Evolutionary conservation across 1,140 invertebrate species (phyloP), one percentile per base, ranked within the genome.

Genomic region (Bombus soroeensis): DNA sequence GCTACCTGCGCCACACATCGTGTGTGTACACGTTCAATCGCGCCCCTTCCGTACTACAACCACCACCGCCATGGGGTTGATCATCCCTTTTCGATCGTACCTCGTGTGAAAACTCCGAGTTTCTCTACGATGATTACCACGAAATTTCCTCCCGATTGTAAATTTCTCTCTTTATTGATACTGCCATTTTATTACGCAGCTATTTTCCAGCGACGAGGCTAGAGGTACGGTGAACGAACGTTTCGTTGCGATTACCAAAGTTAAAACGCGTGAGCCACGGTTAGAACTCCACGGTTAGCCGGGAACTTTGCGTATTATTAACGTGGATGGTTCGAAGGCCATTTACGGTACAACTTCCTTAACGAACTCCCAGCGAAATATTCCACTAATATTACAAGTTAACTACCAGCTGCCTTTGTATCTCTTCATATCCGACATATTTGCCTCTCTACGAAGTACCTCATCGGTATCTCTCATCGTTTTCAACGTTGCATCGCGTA

Each of bases 1-100:
- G 74, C 73, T 66, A 43, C 68, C 53, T 86, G 75, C 22, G 32
- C 74, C 74, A 59, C 74, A 57, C 41, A 39, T 39, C 28, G 47
- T 53, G n/a, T 37, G 64, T 22, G 13, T 22, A n/a, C 37, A 43
- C 39, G 5, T 6, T 37, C 28, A 37, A 22, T 43, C 47, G 34
- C 12, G 1, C 9, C 10, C 34, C 13, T n/a, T 32, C 2, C 5
- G 15, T 1, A 6, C 47, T 53, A 22, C 5, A 53, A 53, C 6
- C 5, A n/a, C 37, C 1, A 22, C 13, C n/a, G 10, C 13, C n/a
- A 10, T 4, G 4, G 28, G 34, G 2, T 39, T 13, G 39, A n/a
- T n/a, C 28, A 15, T 68, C 41, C 1, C 15, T 37, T n/a, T 22
- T 39, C 76, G 12, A 76, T 37, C 37, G 6, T 72, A 10, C 6